phyloP scores from a whole-genome alignment of 2,888 invertebrate species.

The Gryllus longicercus region DNA sequence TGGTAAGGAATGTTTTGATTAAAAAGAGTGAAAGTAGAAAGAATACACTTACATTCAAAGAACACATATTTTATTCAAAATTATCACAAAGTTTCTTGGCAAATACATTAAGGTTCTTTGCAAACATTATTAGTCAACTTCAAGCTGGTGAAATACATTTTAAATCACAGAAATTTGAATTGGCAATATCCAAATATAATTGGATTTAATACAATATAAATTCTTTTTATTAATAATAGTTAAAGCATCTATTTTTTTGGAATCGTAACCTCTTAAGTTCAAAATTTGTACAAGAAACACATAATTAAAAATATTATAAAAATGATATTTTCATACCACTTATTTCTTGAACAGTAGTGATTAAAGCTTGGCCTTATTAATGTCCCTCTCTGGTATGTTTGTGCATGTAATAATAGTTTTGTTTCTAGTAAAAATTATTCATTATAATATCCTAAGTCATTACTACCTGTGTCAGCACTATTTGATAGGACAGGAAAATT shows the following conservation, averaged over 20 bases:
- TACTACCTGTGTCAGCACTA: no score
- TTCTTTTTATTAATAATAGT: background rate
- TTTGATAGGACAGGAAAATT: no score
- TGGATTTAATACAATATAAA: constrained; percentile 3
- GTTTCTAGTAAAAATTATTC: no score
- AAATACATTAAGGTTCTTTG: background rate
- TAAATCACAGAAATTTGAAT: background rate
- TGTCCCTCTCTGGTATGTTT: no score
- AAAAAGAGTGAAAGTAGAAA: background rate
- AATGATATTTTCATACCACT: background rate
- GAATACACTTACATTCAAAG: background rate
- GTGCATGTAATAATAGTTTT: no score
- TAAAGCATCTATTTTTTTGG: background rate
- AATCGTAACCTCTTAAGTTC: background rate
- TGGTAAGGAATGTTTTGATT: no score
- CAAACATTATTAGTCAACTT: constrained; percentile 17
- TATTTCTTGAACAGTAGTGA: background rate
- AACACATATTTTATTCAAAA: constrained; percentile 17
- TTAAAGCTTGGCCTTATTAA: background rate
- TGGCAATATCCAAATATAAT: constrained; percentile 17
- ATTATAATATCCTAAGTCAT: no score
- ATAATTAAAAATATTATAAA: background rate
- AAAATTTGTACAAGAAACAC: background rate
- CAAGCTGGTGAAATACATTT: background rate
- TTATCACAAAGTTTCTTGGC: background rate